These are phyloP conservation scores for Chaetura pelagica DNA, from an alignment of 2,113 vertebrate species.

Conservation along the genomic window DNA sequence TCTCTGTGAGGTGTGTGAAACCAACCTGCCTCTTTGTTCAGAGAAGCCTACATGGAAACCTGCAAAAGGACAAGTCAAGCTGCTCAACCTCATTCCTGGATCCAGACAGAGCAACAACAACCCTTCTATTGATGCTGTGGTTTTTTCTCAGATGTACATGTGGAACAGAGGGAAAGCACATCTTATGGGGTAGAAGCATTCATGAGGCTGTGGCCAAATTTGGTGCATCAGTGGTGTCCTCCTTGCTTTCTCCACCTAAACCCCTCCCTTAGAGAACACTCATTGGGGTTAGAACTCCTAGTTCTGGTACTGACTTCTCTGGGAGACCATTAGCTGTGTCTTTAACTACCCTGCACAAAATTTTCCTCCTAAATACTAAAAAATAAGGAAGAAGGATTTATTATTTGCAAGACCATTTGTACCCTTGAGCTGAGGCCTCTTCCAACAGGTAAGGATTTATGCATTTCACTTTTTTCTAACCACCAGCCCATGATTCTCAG, in stretches of 20 bases:
- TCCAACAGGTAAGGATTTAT: not conserved
- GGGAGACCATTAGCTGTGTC: not conserved
- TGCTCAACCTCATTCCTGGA: not conserved
- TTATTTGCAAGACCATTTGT: not conserved
- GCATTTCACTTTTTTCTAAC: not conserved
- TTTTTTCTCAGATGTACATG: not conserved
- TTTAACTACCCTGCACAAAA: not conserved
- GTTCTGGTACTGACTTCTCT: not conserved
- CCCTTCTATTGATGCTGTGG: accelerated
- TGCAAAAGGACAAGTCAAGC: not conserved
- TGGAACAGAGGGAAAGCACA: not conserved
- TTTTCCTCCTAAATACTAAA: not conserved
- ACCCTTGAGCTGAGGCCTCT: not conserved
- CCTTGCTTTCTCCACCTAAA: not conserved
- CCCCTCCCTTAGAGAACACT: not conserved
- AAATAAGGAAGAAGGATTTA: not conserved
- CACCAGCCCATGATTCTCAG: not conserved
- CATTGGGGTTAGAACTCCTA: not conserved
- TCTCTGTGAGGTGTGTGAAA: not conserved
- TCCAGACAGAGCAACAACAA: not conserved
- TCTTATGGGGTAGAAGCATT: not conserved
- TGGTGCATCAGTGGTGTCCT: accelerated
- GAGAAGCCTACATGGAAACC: not conserved
- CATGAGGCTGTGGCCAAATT: not conserved
- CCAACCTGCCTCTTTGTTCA: not conserved